phyloP scores from a whole-genome alignment of 2,797 vertebrate genomes.

The Dermochelys coriacea region DNA sequence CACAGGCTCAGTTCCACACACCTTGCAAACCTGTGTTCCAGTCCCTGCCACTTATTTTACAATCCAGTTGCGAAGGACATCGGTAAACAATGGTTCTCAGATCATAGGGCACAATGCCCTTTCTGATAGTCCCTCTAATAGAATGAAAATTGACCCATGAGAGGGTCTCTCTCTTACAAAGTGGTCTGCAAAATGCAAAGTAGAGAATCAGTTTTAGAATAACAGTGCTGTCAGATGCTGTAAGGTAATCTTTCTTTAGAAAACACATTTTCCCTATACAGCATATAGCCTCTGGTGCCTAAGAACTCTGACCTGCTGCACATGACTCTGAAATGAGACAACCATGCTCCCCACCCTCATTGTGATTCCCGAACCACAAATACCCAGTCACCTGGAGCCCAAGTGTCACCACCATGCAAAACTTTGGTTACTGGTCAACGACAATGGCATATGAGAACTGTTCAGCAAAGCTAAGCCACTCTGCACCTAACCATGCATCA shows the following conservation, averaged over 20 bases:
- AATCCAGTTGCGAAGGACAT: neutral
- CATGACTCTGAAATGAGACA: neutral
- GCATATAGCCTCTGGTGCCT: neutral
- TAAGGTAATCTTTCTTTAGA: neutral
- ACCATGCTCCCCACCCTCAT: neutral
- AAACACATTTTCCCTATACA: neutral
- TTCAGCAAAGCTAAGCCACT: neutral
- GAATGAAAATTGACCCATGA: neutral
- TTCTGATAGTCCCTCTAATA: neutral
- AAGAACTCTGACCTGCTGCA: neutral
- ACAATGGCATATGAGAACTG: neutral
- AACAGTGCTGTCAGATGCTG: fast-evolving
- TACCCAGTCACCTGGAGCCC: neutral
- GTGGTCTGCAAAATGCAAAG: neutral
- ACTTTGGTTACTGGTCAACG: neutral
- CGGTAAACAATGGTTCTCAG: neutral
- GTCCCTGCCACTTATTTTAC: neutral
- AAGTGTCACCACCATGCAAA: no score
- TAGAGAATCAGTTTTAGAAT: neutral
- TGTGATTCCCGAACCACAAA: neutral
- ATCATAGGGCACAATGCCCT: neutral
- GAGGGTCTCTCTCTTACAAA: neutral
- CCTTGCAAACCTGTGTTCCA: neutral
- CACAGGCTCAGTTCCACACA: no score
- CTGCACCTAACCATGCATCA: neutral